phyloP scores from a whole-genome alignment of 2,797 vertebrate genomes.

The Eidolon dupreanum region DNA sequence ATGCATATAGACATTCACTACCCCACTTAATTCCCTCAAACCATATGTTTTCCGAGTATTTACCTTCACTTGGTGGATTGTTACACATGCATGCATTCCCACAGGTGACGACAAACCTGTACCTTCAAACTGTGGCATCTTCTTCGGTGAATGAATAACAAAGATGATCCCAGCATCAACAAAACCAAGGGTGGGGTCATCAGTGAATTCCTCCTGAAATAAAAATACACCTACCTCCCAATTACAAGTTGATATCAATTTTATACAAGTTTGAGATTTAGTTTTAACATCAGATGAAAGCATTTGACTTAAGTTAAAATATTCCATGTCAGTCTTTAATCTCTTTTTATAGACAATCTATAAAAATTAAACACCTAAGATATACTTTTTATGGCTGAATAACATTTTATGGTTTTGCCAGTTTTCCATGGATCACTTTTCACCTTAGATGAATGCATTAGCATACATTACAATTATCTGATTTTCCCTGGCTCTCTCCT shows the following conservation, averaged over 20 bases:
- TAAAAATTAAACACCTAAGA: background rate
- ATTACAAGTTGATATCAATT: background rate
- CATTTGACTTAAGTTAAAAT: background rate
- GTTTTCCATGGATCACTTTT: background rate
- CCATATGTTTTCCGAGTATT: background rate
- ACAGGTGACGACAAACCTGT: conserved; percentile 83
- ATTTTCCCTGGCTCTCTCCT: background rate
- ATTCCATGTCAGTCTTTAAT: background rate
- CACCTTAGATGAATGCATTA: rapidly evolving
- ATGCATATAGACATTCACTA: background rate
- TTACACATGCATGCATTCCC: conserved; percentile 81
- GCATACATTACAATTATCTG: too few relatives aligned
- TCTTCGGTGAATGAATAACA: conserved; percentile 84
- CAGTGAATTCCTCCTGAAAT: conserved; percentile 84
- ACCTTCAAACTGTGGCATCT: conserved; percentile 84
- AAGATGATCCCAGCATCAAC: conserved; percentile 86
- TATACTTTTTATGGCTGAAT: background rate
- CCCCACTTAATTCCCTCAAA: background rate
- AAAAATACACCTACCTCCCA: background rate
- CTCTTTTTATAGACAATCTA: background rate
- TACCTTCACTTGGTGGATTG: conserved; percentile 86
- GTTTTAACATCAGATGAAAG: background rate
- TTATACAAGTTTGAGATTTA: background rate
- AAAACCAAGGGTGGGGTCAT: conserved; percentile 84
- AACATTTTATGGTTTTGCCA: rapidly evolving